A percentile compares a stretch with the other conserved stretches of the same genome.
phyloP scores from a whole-genome alignment of 2,113 vertebrate species.

The Drymodes brunneopygia region DNA sequence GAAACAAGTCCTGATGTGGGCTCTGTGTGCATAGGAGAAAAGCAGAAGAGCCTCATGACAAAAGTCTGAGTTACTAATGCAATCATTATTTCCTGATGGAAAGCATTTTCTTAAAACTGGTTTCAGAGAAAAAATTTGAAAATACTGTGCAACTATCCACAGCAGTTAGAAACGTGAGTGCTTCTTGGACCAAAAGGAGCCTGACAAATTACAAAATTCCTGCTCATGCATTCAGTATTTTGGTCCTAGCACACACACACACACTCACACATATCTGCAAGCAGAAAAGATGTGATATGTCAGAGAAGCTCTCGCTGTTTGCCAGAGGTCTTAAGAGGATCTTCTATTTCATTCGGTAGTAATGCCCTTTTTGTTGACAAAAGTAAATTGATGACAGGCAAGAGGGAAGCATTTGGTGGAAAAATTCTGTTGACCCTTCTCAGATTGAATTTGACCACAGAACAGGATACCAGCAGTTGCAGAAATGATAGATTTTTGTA shows the following conservation, averaged over 20 bases:
- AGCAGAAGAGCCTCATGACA: not conserved
- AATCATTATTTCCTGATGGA: not conserved
- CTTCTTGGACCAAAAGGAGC: not conserved
- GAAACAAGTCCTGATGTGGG: not conserved
- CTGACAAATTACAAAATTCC: not conserved
- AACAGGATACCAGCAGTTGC: slow-evolving; percentile 84
- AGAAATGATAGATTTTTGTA: slow-evolving; percentile 99
- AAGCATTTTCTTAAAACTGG: not conserved
- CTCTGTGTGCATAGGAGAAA: not conserved
- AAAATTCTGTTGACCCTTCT: slow-evolving; percentile 91
- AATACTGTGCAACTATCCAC: not conserved
- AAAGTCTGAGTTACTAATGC: not conserved
- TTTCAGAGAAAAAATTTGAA: not conserved
- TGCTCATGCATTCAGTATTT: not conserved
- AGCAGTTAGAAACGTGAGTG: not conserved
- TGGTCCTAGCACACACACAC: not conserved
- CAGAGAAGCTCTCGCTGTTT: slow-evolving; percentile 63
- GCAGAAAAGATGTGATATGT: not conserved
- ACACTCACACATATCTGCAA: not conserved
- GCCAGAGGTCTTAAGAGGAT: slow-evolving; percentile 75
- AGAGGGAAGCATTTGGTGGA: slow-evolving; percentile 79
- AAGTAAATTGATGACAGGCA: slow-evolving; percentile 89
- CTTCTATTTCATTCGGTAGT: slow-evolving; percentile 78
- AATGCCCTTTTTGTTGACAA: slow-evolving; percentile 91
- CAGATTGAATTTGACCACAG: slow-evolving; percentile 93